Base-by-base conservation (phyloP, 2,888 invertebrate genomes). In the Lumbricus terrestris region DNA sequence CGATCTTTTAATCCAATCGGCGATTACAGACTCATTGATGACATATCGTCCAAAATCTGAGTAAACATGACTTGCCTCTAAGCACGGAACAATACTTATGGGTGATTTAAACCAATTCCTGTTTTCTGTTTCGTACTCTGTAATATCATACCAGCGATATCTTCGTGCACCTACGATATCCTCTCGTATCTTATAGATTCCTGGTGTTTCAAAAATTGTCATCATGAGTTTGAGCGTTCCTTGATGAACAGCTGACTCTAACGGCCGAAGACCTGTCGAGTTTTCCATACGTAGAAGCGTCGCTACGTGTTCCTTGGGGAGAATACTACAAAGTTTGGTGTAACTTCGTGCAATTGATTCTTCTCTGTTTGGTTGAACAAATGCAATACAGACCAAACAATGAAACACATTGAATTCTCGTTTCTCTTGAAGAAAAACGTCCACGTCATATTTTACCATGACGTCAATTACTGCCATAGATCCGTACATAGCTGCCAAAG, bases 181-280 rank as follows among this genome's bases (percentile, higher is more conserved):
- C 35, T 89, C 89, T 89, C 54, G 35, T 33, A 69, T 33, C 37
- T 34, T 38, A n/a, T 89, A 89, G 3, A 89, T n/a, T 37, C 35
- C n/a, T 35, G 47, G 47, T 37, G 89, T 89, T 34, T 89, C 34
- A n/a, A 89, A 69, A 35, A 89, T 89, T 18, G 89, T 37, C 54
- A 34, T 89, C 42, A 89, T 37, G 34, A 89, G 0, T n/a, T n/a
- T 37, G 20, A 89, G 33, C 8, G 37, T 47, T 37, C 89, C 89
- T 42, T 69, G 47, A 33, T 89, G 33, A 33, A 47, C 34, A 35
- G 89, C 89, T 16, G n/a, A 34, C 35, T 89, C 89, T n/a, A 89
- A 6, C n/a, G 89, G 89, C n/a, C 89, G n/a, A 33, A 89, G 69
- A 23, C 69, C 69, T 13, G 6, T 37, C 33, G 16, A 18, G 37